Evolutionary conservation across 2,888 invertebrate species (phyloP).

Genomic region (Pimpla rufipes): DNA sequence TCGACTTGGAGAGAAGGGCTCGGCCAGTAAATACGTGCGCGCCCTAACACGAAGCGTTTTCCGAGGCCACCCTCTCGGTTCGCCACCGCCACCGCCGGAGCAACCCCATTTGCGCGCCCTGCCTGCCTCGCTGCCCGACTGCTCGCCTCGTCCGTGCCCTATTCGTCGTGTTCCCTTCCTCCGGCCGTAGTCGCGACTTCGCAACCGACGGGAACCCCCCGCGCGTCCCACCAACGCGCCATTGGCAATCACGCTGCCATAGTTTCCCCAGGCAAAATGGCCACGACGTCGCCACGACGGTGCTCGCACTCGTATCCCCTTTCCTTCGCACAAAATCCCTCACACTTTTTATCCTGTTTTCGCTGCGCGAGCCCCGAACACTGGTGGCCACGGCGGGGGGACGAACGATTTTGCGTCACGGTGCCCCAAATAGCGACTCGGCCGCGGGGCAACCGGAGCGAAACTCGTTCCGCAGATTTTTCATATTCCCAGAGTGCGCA

Average conservation of each 20-base stretch:
- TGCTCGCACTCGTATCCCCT: background rate
- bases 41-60: slow-evolving; percentile 50
- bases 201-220: slow-evolving; percentile 72
- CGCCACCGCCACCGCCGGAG: slow-evolving; percentile 58
- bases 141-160: slow-evolving; percentile 53
- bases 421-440: background rate
- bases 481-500: slow-evolving; percentile 21
- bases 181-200: slow-evolving; percentile 64
- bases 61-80: slow-evolving; percentile 49
- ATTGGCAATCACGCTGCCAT: slow-evolving; percentile 75
- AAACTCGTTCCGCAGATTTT: slow-evolving; percentile 18
- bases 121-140: slow-evolving; percentile 49
- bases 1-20: slow-evolving; percentile 47
- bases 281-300: slow-evolving; percentile 72
- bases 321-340: background rate
- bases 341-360: slow-evolving; percentile 2
- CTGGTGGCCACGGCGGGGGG: background rate
- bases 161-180: slow-evolving; percentile 61
- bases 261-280: slow-evolving; percentile 80
- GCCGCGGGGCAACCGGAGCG: background rate
- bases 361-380: background rate
- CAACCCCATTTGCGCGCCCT: slow-evolving; percentile 59
- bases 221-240: slow-evolving; percentile 73
- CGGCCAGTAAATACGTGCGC: slow-evolving; percentile 45
- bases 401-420: slow-evolving; percentile 3